Conservation (phyloP, 2,797 vertebrate genomes). For the Astyanax mexicanus region DNA sequence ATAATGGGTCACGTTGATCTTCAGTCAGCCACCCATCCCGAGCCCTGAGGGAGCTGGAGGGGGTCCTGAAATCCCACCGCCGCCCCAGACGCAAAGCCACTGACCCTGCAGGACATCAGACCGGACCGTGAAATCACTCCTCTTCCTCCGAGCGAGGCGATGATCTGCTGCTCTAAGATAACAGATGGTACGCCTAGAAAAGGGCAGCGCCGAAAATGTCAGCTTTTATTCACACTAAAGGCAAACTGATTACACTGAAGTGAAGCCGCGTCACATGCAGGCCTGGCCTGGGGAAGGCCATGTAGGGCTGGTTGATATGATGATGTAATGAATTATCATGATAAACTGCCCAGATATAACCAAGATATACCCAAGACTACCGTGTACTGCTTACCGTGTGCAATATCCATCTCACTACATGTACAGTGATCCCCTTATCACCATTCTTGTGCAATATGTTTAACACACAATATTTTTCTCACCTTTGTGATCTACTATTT, state of each 20-base stretch:
- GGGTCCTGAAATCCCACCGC: not conserved
- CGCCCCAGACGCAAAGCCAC: not conserved
- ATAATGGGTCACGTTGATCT: conserved; percentile 50
- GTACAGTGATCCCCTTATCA: too few species aligned
- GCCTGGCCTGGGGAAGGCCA: conserved; percentile 1
- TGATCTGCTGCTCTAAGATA: not conserved
- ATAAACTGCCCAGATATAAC: not conserved
- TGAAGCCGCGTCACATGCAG: not conserved
- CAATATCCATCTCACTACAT: too few species aligned
- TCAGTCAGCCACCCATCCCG: conserved; percentile 2
- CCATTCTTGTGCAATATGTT: too few species aligned
- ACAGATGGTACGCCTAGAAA: conserved; percentile 19
- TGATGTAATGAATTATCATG: not conserved
- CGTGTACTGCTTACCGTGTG: too few species aligned
- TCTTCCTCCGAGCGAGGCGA: not conserved
- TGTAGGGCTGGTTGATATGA: too few species aligned
- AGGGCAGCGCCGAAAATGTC: conserved; percentile 29
- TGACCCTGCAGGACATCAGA: not conserved
- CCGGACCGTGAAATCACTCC: not conserved
- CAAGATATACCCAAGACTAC: too few species aligned
- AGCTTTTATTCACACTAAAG: conserved; percentile 19
- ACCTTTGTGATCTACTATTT: too few species aligned
- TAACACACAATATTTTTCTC: too few species aligned
- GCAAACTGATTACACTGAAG: conserved; percentile 14
- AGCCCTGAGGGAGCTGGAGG: not conserved